Evolutionary conservation across 2,888 invertebrate genomes (phyloP), one percentile per base, ranked within the genome.

Genomic region (Ischnura elegans): DNA sequence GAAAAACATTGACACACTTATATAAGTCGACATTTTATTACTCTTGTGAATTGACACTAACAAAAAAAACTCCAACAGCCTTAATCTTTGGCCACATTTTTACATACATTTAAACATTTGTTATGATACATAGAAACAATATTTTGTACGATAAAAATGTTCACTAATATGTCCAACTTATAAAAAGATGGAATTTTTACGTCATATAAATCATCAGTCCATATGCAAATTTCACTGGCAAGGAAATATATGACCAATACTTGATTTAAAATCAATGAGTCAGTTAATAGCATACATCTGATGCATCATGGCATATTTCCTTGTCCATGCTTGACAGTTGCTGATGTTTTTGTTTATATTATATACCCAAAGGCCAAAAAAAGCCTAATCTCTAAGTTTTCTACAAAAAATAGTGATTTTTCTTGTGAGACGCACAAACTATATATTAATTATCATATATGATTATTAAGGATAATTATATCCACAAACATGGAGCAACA

Each of bases 11-110:
- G 43, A 90, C 90, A 90, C 90, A 90, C 43, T 61, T 36, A 90
- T 36, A 90, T 90, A 90, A 61, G 55, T 90, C 47, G 61, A 90
- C 42, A 90, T 90, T 90, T 90, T 90, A 90, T 90, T 90, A 90
- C 90, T 90, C 90, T 90, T 90, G 90, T 66, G 90, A 90, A 90
- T 90, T 90, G 90, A 90, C 90, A 90, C 90, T 90, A 90, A 90
- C 90, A 90, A 90, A 86, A 87, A 90, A 86, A 90, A 90, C 90
- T 90, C 90, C 90, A 90, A 90, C 90, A 90, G 90, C 90, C 90
- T 90, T 55, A 66, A 90, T 90, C 90, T 90, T 90, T 90, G 90
- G 90, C 90, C 90, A 90, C 90, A 90, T 90, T 90, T 90, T 90
- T 90, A 90, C 90, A 90, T 61, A 90, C 90, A 90, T 90, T 90